Percentiles rank a stretch among this genome's conserved stretches.
Conservation (phyloP, 2,113 vertebrate species). For the Clarias magur region DNA sequence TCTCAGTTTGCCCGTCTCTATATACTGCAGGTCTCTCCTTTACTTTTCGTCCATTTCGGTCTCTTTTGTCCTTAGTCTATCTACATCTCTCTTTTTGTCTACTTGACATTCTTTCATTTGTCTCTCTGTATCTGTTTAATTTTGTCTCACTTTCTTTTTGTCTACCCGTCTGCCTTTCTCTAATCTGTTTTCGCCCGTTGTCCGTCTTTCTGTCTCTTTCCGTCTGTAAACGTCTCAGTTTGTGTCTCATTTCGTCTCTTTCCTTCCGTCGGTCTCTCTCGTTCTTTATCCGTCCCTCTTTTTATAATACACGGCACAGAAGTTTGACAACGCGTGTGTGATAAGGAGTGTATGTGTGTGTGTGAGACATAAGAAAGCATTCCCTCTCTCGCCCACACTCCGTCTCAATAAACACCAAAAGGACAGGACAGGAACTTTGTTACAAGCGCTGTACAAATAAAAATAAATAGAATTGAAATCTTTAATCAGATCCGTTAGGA, state of each 20-base stretch:
- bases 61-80: no score
- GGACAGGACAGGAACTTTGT: background rate
- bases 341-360: background rate
- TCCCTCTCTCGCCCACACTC: background rate
- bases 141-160: background rate
- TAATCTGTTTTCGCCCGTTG: background rate
- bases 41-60: no score
- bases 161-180: background rate
- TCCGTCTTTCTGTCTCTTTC: background rate
- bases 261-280: background rate
- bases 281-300: background rate
- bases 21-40: no score
- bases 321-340: background rate
- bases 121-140: background rate
- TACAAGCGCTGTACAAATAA: no score
- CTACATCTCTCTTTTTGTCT: background rate
- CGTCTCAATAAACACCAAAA: background rate
- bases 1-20: no score
- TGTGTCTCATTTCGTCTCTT: background rate
- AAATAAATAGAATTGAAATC: no score
- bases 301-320: background rate
- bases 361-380: background rate
- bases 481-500: background rate
- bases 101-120: background rate
- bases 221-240: background rate